A percentile compares a stretch with the other conserved stretches of the same genome.
These are phyloP conservation scores for Cyclura pinguis DNA, from an alignment of 2,797 vertebrate genomes.

Conservation along the genomic window DNA sequence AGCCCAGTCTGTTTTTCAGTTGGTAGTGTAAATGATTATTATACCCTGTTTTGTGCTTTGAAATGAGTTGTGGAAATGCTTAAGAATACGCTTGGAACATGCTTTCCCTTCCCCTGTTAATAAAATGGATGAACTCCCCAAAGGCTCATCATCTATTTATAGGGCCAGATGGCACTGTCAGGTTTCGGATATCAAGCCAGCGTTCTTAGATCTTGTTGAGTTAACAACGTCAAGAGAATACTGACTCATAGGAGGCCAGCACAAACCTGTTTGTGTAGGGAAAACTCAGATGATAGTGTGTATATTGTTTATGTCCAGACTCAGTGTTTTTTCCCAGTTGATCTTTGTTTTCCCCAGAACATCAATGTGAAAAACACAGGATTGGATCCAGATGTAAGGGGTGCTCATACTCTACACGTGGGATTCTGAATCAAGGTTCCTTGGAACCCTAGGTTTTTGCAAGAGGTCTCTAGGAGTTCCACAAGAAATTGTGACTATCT, in stretches of 20 bases:
- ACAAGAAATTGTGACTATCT: too few species aligned
- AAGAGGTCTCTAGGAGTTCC: too few species aligned
- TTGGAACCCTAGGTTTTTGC: too few species aligned
- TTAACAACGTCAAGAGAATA: background rate
- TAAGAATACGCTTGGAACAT: background rate
- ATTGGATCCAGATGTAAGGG: background rate
- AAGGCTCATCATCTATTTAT: conserved; percentile 26
- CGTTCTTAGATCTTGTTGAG: background rate
- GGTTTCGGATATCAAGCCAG: conserved; percentile 18
- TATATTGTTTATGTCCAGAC: background rate
- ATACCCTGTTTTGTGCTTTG: background rate
- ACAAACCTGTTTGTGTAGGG: background rate
- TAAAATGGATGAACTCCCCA: background rate
- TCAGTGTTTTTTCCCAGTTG: too few species aligned
- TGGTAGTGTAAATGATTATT: too few species aligned
- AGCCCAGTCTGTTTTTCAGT: background rate
- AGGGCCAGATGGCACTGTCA: background rate
- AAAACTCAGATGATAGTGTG: background rate
- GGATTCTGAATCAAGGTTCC: too few species aligned
- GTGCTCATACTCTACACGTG: background rate
- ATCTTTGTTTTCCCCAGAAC: background rate
- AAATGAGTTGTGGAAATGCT: background rate
- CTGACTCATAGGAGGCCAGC: background rate
- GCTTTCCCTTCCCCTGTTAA: background rate
- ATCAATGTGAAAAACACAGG: background rate